Evolutionary conservation across 37 sponge, comb jelly and placozoan species (phyloP).

Genomic region (Geodia barretti): DNA sequence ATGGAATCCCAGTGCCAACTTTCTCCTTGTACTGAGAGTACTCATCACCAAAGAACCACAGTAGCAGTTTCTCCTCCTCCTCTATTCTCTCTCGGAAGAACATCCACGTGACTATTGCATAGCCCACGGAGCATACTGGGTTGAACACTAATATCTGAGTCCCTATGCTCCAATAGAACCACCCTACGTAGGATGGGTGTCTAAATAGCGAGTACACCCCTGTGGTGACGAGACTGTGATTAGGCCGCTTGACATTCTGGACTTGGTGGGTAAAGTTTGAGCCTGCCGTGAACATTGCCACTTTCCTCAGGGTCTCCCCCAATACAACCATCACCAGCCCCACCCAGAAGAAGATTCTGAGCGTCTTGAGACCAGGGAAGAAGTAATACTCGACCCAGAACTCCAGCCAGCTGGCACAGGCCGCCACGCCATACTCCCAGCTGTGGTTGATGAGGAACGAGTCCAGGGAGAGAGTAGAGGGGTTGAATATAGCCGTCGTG

Average conservation of each 20-base stretch:
- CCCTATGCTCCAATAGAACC: conserved; percentile 98
- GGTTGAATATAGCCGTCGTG: conserved; percentile 84
- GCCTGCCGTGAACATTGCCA: conserved; percentile 89
- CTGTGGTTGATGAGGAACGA: conserved; percentile 96
- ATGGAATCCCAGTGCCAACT: conserved; percentile 90
- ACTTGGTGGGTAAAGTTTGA: conserved; percentile 92
- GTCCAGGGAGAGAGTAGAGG: conserved; percentile 67
- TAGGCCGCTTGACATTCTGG: conserved; percentile 44
- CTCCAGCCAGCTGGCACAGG: conserved; percentile 81
- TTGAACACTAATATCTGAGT: conserved; percentile 93
- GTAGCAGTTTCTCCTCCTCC: conserved; percentile 78
- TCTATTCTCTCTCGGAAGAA: conserved; percentile 93
- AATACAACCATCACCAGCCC: conserved; percentile 64
- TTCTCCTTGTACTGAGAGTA: conserved; percentile 82
- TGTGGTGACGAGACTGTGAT: conserved; percentile 77
- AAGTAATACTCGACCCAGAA: conserved; percentile 73
- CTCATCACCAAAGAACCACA: conserved; percentile 86
- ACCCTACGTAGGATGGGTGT: conserved; percentile 97
- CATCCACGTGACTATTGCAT: conserved; percentile 73
- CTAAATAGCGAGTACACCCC: conserved; percentile 87
- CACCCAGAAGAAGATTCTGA: neutral
- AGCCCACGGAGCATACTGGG: conserved; percentile 82
- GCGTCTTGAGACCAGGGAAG: conserved; percentile 64
- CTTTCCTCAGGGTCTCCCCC: conserved; percentile 85
- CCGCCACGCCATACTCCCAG: conserved; percentile 80